Percentiles rank a stretch among this genome's conserved stretches.
Evolutionary conservation across 2,888 invertebrate genomes (phyloP).

Genomic region (Acleris cristana): DNA sequence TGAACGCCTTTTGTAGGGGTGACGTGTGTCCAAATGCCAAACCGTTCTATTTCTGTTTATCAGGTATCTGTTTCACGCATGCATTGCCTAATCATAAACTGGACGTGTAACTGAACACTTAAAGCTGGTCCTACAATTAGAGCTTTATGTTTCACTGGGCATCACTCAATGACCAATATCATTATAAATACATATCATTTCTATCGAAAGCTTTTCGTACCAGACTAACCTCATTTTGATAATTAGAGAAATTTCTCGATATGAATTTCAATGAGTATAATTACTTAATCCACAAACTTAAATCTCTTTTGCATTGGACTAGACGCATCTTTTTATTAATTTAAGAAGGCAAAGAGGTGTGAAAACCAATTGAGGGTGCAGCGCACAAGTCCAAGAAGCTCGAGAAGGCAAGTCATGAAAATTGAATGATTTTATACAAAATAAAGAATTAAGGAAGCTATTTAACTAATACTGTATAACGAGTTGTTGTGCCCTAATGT

Average conservation of each 20-base stretch:
- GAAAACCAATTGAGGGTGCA: slow-evolving; percentile 72
- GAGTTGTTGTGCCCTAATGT: slow-evolving; percentile 71
- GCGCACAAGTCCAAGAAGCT: slow-evolving; percentile 56
- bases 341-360: slow-evolving; percentile 81
- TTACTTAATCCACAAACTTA: slow-evolving; percentile 76
- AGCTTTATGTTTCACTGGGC: slow-evolving; percentile 55
- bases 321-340: slow-evolving; percentile 79
- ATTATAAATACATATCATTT: slow-evolving; percentile 50
- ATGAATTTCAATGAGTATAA: slow-evolving; percentile 56
- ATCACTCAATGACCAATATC: slow-evolving; percentile 59
- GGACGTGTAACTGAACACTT: slow-evolving; percentile 81
- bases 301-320: slow-evolving; percentile 82
- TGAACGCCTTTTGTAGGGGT: slow-evolving; percentile 3
- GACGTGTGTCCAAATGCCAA: slow-evolving; percentile 27
- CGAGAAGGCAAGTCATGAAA: slow-evolving; percentile 54
- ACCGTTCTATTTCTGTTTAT: slow-evolving; percentile 46
- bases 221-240: slow-evolving; percentile 52
- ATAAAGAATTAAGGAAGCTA: slow-evolving; percentile 62
- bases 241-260: slow-evolving; percentile 53
- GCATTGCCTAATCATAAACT: slow-evolving; percentile 79
- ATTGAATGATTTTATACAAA: slow-evolving; percentile 66
- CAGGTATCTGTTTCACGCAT: slow-evolving; percentile 77
- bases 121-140: slow-evolving; percentile 72
- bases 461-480: slow-evolving; percentile 76
- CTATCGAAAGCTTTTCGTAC: slow-evolving; percentile 62